Evolutionary conservation across 2,797 vertebrate species (phyloP).

Genomic region (Megalops cyprinoides): DNA sequence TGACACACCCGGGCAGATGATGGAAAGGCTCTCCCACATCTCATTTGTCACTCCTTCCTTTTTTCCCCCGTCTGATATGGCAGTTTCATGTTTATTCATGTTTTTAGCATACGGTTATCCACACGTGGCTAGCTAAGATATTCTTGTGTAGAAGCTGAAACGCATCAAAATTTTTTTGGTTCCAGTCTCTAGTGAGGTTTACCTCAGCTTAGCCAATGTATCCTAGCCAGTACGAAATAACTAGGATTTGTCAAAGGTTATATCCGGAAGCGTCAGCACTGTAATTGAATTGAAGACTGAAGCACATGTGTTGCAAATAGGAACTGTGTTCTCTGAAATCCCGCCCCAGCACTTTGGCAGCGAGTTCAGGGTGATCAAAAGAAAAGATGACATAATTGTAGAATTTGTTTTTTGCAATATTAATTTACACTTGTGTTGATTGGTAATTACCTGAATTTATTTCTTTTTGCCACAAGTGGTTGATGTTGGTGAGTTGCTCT

Average conservation of each 20-base stretch:
- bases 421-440: background rate
- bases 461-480: background rate
- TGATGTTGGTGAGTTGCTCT: background rate
- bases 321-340: background rate
- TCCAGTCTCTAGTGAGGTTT: background rate
- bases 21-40: background rate
- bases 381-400: background rate
- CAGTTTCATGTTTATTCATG: conserved; percentile 3
- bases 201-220: background rate
- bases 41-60: conserved; percentile 8
- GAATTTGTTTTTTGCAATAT: background rate
- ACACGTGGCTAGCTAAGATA: too few species aligned
- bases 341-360: too few species aligned
- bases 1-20: background rate
- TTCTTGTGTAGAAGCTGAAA: too few species aligned
- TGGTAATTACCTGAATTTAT: background rate
- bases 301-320: background rate
- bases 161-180: too few species aligned
- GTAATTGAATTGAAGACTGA: background rate
- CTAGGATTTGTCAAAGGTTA: background rate
- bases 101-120: too few species aligned
- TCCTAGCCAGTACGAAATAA: background rate
- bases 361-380: too few species aligned
- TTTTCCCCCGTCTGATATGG: background rate
- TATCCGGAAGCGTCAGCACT: background rate